Percentiles rank a stretch among this genome's conserved stretches.
Conservation (phyloP, 2,113 vertebrate species). For the Tichodroma muraria region DNA sequence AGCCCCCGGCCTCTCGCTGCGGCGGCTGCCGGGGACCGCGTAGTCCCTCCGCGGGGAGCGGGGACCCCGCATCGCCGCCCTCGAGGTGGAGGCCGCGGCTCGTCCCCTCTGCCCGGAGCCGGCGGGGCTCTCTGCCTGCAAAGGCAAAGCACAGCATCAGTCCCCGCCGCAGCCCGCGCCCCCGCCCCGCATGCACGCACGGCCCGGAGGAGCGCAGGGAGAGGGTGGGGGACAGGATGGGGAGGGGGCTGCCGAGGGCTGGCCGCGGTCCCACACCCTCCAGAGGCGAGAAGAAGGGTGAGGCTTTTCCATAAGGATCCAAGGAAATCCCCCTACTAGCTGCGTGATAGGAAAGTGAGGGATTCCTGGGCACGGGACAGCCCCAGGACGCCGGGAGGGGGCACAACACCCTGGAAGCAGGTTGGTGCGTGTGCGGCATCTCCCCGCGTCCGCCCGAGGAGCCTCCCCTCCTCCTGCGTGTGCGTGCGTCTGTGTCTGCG, state of each 20-base stretch:
- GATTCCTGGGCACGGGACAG: neutral
- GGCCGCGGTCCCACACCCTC: neutral
- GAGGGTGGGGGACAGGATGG: neutral
- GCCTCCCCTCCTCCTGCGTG: neutral
- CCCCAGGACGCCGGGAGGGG: neutral
- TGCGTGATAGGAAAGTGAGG: neutral
- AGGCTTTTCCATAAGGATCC: neutral
- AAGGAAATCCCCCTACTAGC: neutral
- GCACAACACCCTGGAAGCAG: neutral
- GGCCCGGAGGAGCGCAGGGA: neutral
- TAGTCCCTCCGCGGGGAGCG: neutral
- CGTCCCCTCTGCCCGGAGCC: neutral
- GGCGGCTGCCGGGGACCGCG: neutral
- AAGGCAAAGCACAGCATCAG: neutral
- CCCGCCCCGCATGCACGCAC: neutral
- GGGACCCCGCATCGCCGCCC: neutral
- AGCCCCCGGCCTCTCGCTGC: neutral
- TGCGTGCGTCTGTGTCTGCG: neutral
- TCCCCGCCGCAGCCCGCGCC: neutral
- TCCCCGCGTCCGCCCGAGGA: neutral
- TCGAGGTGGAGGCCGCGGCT: neutral
- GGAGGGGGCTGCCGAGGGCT: neutral
- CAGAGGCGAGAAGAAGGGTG: neutral
- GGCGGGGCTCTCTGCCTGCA: neutral
- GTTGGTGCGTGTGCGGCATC: neutral